Conservation (phyloP, 1,140 invertebrate genomes). For the Drosophila fuyamai region DNA sequence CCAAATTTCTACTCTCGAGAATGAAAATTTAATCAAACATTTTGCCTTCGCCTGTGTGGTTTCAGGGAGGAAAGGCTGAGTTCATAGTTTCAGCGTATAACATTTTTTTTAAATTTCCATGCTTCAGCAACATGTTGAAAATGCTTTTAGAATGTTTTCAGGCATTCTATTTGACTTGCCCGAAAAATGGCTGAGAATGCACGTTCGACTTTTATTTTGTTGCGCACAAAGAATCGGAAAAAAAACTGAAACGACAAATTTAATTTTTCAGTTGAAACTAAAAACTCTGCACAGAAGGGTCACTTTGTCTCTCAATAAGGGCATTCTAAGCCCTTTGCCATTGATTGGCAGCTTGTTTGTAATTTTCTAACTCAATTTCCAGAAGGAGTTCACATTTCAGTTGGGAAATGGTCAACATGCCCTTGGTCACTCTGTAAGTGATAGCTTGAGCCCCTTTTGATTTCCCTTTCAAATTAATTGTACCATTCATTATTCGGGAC, state of each 20-base stretch:
- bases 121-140: slow-evolving; percentile 7
- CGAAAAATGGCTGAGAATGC: slow-evolving; percentile 31
- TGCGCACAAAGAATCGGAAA: background rate
- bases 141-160: slow-evolving; percentile 34
- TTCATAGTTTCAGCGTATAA: slow-evolving; percentile 1
- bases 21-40: slow-evolving; percentile 44
- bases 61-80: background rate
- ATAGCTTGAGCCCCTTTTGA: slow-evolving; percentile 7
- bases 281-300: slow-evolving; percentile 5
- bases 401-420: background rate
- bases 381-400: background rate
- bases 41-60: slow-evolving; percentile 12
- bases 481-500: slow-evolving; percentile 41
- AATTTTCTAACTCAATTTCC: slow-evolving; percentile 1
- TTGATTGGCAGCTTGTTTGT: slow-evolving; percentile 20
- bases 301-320: background rate
- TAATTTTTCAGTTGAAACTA: slow-evolving; percentile 17
- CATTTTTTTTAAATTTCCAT: slow-evolving; percentile 8
- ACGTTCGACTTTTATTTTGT: slow-evolving; percentile 15
- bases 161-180: slow-evolving; percentile 21
- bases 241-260: slow-evolving; percentile 10
- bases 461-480: slow-evolving; percentile 45
- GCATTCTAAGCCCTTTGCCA: background rate
- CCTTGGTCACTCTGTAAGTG: background rate
- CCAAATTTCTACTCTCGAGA: slow-evolving; percentile 9